Percentiles rank a stretch among this genome's conserved stretches.
These are phyloP conservation scores for Dasyornis broadbenti DNA, from an alignment of 2,113 vertebrate genomes.

Conservation along the genomic window DNA sequence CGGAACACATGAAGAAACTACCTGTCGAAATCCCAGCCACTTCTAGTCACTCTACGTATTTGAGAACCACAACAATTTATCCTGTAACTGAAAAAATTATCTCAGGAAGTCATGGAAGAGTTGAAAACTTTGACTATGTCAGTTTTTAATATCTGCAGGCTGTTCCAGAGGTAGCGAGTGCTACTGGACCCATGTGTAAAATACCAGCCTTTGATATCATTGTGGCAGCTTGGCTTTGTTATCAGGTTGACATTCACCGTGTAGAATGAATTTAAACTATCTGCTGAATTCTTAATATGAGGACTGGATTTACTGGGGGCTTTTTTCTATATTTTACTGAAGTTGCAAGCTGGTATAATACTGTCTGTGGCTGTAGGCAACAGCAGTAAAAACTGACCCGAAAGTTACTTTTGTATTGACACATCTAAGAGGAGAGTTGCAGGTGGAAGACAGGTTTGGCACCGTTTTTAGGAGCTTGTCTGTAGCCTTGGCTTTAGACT, in stretches of 20 bases:
- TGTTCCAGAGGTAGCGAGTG: neutral
- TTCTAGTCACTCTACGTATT: neutral
- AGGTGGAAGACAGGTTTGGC: neutral
- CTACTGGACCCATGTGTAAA: neutral
- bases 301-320: neutral
- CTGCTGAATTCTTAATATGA: neutral
- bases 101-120: neutral
- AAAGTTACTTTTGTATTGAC: neutral
- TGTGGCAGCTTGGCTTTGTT: neutral
- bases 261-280: neutral
- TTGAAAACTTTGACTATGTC: neutral
- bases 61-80: neutral
- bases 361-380: neutral
- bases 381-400: neutral
- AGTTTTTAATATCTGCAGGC: neutral
- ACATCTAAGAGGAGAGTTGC: neutral
- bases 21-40: neutral
- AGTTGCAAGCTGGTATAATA: neutral
- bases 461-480: neutral
- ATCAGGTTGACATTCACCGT: neutral
- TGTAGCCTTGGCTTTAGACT: neutral
- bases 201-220: neutral
- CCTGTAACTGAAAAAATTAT: neutral
- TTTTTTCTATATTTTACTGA: neutral
- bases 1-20: neutral